A percentile compares a stretch with the other conserved stretches of the same genome.
Conservation (phyloP, 2,888 invertebrate species). For the Phengaris alcon region DNA sequence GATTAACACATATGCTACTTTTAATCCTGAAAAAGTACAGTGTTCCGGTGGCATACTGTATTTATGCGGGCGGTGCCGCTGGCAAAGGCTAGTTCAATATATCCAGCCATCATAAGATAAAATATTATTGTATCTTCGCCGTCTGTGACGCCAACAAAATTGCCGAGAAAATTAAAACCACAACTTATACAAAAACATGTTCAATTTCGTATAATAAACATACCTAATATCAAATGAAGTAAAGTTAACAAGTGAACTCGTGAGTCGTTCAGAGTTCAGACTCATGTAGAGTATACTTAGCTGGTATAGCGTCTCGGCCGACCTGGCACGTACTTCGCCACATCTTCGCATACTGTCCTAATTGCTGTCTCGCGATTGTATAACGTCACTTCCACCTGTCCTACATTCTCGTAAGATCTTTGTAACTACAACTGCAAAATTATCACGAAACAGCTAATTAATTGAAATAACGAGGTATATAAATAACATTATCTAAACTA, state of each 20-base stretch:
- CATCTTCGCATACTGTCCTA: conserved; percentile 26
- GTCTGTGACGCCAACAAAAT: no score
- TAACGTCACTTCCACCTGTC: conserved; percentile 15
- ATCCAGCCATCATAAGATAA: no score
- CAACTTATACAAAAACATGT: not conserved
- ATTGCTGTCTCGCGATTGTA: conserved; percentile 15
- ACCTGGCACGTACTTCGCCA: conserved; percentile 16
- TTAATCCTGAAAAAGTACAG: no score
- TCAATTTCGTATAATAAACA: not conserved
- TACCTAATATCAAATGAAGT: not conserved
- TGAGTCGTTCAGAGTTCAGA: conserved; percentile 4
- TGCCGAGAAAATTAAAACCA: no score
- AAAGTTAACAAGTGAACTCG: conserved; percentile 16
- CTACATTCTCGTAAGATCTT: not conserved
- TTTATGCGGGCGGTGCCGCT: no score
- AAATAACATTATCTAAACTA: no score
- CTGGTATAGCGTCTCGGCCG: not conserved
- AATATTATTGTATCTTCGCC: no score
- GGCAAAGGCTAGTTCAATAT: no score
- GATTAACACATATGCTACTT: no score
- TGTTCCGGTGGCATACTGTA: no score
- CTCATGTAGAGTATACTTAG: conserved; percentile 23
- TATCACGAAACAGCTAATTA: not conserved
- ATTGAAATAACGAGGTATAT: not conserved
- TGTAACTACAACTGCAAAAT: not conserved